phyloP scores from a whole-genome alignment of 2,888 invertebrate species.

The Lithosia quadra region DNA sequence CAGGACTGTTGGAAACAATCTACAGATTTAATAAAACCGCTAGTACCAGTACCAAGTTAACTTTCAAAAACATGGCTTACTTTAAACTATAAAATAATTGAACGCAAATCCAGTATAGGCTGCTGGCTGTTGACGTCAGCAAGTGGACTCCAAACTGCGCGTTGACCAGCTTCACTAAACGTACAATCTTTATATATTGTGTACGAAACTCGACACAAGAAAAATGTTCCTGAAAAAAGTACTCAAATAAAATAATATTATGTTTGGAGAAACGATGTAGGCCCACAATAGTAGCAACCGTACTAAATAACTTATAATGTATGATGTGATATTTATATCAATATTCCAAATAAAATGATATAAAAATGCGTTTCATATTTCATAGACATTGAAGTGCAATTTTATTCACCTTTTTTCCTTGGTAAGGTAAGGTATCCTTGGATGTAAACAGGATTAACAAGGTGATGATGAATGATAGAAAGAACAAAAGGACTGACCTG shows the following conservation, averaged over 20 bases:
- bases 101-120: slow-evolving; percentile 90
- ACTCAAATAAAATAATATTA: too few species aligned
- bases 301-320: too few species aligned
- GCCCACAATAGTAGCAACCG: too few species aligned
- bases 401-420: too few species aligned
- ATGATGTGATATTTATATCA: too few species aligned
- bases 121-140: slow-evolving; percentile 88
- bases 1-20: neutral
- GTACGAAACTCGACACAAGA: slow-evolving; percentile 76
- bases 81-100: slow-evolving; percentile 89
- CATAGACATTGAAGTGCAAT: too few species aligned
- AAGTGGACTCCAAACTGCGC: slow-evolving; percentile 87
- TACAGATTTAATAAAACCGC: neutral
- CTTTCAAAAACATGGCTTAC: slow-evolving; percentile 77
- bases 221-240: slow-evolving; percentile 80
- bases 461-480: neutral
- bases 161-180: slow-evolving; percentile 87
- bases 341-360: too few species aligned
- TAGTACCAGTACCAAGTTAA: neutral
- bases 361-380: too few species aligned
- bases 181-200: slow-evolving; percentile 87
- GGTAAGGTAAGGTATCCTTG: too few species aligned
- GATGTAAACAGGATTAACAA: neutral
- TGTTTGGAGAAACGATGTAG: too few species aligned
- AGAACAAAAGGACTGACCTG: slow-evolving; percentile 46